Evolutionary conservation across 2,113 vertebrate species (phyloP).

Genomic region (Theristicus caerulescens): DNA sequence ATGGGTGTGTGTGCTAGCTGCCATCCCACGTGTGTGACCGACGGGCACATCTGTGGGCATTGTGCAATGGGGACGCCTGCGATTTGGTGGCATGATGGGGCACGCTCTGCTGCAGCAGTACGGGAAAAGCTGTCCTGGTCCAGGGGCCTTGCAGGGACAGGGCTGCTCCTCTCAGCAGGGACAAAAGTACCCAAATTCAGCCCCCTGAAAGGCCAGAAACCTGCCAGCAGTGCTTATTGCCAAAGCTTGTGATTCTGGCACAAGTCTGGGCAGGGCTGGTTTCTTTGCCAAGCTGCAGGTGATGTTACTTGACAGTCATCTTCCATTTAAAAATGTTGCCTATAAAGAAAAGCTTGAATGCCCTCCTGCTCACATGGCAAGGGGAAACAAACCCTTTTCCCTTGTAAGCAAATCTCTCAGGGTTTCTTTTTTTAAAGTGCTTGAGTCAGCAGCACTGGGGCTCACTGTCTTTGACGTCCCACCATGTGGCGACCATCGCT

Average conservation of each 20-base stretch:
- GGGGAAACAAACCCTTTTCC: background rate
- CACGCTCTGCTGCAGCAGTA: background rate
- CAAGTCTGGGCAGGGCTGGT: rapidly evolving
- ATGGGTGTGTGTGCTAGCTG: rapidly evolving
- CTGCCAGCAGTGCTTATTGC: background rate
- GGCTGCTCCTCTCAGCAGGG: background rate
- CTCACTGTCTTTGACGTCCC: background rate
- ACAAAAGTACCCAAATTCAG: background rate
- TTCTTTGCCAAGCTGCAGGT: background rate
- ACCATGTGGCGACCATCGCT: rapidly evolving
- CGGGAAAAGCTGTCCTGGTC: background rate
- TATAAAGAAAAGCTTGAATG: background rate
- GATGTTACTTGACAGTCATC: background rate
- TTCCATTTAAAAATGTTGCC: background rate
- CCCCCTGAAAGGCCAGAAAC: background rate
- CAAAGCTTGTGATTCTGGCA: background rate
- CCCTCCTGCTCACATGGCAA: background rate
- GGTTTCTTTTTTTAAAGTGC: background rate
- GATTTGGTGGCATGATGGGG: background rate
- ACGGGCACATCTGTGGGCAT: rapidly evolving
- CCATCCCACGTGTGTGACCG: rapidly evolving
- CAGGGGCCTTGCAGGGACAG: background rate
- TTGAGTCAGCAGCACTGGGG: background rate
- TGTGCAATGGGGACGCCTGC: rapidly evolving
- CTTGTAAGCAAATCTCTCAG: background rate